Evolutionary conservation across 1,140 invertebrate genomes (phyloP), one percentile per base, ranked within the genome.

Genomic region (Pseudomyrmex gracilis): DNA sequence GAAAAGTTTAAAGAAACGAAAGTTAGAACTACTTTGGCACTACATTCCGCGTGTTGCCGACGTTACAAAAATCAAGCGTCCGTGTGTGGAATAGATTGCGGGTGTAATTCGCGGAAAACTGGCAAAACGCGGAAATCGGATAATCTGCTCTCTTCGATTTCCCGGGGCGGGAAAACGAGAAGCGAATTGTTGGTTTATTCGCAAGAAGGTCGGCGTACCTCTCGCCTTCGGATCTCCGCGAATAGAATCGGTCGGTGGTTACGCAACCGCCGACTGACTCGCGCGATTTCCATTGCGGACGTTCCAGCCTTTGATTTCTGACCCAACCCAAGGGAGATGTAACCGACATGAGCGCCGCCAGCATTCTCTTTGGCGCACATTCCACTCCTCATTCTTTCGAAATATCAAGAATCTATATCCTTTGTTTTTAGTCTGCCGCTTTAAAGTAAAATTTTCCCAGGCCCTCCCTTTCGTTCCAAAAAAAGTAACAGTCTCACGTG

Each of bases 161-260:
- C 1, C 45, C 82, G n/a, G 2, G 60, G 51, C 55, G 74, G 45
- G 53, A 64, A 34, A 34, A 34, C 34, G 34, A 60, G 67, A 43
- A 63, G 34, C 15, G 55, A 20, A 51, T 10, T 57, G 84, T 61
- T 53, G 24, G 22, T 34, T 3, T 34, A 34, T 34, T 34, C 5
- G 34, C 34, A 34, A 80, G 67, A 89, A 89, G 89, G 87, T 89
- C 89, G 73, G 73, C 83, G 85, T 76, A 87, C 77, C 89, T 73
- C 84, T 87, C 74, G 83, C 84, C 87, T 89, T 87, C 83, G 73
- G 45, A 66, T 61, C 66, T 71, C 71, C 76, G 17, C 68, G 76
- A 86, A 89, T 77, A 73, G 77, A 74, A 58, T 82, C 68, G 15
- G 57, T 73, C 87, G 47, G 24, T 70, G 73, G 78, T 89, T 89